phyloP scores from a whole-genome alignment of 1,140 invertebrate species.

The Oncopeltus fasciatus region DNA sequence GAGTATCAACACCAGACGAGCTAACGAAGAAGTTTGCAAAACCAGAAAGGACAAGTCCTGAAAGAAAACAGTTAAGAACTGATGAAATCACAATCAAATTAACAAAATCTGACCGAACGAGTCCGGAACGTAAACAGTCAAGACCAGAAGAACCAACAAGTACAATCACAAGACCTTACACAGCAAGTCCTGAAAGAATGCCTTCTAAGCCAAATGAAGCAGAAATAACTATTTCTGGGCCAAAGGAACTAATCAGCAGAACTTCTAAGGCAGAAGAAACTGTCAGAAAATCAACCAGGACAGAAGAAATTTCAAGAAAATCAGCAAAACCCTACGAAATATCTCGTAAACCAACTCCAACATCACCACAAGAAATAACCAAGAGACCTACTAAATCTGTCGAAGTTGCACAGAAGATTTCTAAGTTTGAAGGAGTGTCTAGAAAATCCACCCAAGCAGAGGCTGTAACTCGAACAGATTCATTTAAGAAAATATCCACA shows the following conservation, averaged over 20 bases:
- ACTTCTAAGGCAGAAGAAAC: not conserved
- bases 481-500: not conserved
- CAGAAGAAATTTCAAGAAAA: too few relatives aligned
- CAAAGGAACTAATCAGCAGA: not conserved
- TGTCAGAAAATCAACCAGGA: not conserved
- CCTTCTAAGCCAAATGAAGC: not conserved
- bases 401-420: not conserved
- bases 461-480: too few relatives aligned
- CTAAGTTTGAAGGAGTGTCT: not conserved
- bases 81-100: too few relatives aligned
- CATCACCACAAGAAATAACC: not conserved
- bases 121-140: not conserved
- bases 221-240: not conserved
- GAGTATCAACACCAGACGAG: too few relatives aligned
- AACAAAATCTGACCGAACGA: not conserved
- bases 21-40: too few relatives aligned
- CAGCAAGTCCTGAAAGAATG: not conserved
- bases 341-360: too few relatives aligned
- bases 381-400: conserved; percentile 2
- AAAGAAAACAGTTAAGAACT: too few relatives aligned
- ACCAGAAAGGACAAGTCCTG: too few relatives aligned
- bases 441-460: not conserved
- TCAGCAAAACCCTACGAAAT: too few relatives aligned
- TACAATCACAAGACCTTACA: not conserved
- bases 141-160: not conserved